phyloP scores from a whole-genome alignment of 2,888 invertebrate genomes.

The Syritta pipiens region DNA sequence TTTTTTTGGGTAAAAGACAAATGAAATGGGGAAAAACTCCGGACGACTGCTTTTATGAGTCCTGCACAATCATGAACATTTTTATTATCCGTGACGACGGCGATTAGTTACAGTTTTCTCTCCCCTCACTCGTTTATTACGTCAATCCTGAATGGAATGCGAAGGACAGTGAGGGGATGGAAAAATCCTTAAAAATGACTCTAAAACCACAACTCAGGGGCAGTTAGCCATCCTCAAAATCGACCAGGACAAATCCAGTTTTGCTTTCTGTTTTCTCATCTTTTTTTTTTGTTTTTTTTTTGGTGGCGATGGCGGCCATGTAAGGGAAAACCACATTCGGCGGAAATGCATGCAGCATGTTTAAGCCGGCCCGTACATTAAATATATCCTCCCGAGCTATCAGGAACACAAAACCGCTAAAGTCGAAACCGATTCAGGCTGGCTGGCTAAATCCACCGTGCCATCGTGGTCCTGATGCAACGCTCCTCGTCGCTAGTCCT shows the following conservation, averaged over 20 bases:
- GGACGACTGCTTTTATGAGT: constrained; percentile 47
- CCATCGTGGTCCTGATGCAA: not conserved
- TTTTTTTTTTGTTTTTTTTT: not conserved
- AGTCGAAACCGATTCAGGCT: constrained; percentile 48
- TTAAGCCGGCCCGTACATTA: constrained; percentile 47
- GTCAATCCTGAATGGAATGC: constrained; percentile 3
- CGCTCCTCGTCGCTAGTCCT: not conserved
- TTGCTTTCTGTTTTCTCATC: too few relatives aligned
- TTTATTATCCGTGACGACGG: constrained; percentile 35
- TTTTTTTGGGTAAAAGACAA: constrained; percentile 26
- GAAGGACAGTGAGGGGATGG: not conserved
- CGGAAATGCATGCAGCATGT: constrained; percentile 33
- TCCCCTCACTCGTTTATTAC: not conserved
- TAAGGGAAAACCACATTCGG: constrained; percentile 48
- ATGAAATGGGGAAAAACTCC: constrained; percentile 18
- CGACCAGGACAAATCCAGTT: not conserved
- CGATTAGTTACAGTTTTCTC: constrained; percentile 24
- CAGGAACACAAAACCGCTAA: constrained; percentile 59
- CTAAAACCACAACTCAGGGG: constrained; percentile 44
- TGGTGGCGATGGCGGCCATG: not conserved
- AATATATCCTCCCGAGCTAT: constrained; percentile 55
- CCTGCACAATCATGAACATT: constrained; percentile 29
- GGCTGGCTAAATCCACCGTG: not conserved
- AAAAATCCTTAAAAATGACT: constrained; percentile 27
- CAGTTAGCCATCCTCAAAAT: constrained; percentile 13